Percentiles rank a stretch among this genome's conserved stretches.
phyloP scores from a whole-genome alignment of 2,888 invertebrate species.

The Melieria picta region DNA sequence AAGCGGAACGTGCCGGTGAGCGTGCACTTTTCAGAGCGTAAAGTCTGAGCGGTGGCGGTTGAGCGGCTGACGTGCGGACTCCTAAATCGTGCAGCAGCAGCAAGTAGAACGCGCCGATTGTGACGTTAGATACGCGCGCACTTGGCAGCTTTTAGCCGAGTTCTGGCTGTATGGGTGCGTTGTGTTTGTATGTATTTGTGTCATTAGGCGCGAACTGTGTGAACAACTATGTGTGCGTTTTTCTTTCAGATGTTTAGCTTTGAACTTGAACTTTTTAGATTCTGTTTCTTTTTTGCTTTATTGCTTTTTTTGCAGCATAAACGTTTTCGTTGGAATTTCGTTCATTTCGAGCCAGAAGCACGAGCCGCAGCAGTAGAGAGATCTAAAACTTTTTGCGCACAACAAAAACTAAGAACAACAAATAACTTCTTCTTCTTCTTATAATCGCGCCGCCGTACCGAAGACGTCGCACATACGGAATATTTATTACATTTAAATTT shows the following conservation, averaged over 20 bases:
- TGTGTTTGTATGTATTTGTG: background rate
- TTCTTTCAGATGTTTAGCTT: slow-evolving; percentile 42
- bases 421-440: no score
- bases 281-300: background rate
- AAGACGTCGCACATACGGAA: no score
- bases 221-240: background rate
- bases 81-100: background rate
- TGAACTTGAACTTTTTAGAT: slow-evolving; percentile 62
- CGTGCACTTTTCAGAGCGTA: slow-evolving; percentile 34
- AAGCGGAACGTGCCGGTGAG: no score
- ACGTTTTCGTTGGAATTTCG: slow-evolving; percentile 13
- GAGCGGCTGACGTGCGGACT: background rate
- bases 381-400: no score
- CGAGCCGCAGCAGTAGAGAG: no score
- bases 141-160: slow-evolving; percentile 4
- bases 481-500: no score
- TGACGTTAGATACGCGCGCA: background rate
- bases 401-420: no score
- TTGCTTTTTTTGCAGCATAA: slow-evolving; percentile 1
- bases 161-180: background rate
- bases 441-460: no score
- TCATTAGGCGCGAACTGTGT: background rate
- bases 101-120: no score
- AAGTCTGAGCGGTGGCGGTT: slow-evolving; percentile 15
- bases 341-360: background rate